These are phyloP conservation scores for Formicarius rufipectus DNA, from an alignment of 2,113 vertebrate genomes.

Conservation along the genomic window DNA sequence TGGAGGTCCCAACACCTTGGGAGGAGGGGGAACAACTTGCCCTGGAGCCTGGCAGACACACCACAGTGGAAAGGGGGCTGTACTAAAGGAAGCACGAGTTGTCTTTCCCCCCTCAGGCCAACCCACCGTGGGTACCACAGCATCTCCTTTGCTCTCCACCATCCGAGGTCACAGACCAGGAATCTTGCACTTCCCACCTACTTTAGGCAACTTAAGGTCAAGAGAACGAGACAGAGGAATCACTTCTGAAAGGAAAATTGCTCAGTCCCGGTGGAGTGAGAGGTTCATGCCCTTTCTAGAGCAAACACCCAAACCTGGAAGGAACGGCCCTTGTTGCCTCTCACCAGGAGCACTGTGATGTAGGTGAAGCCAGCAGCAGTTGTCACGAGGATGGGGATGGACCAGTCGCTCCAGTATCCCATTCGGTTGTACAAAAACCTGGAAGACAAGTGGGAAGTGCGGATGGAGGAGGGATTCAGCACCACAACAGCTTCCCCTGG, in stretches of 20 bases:
- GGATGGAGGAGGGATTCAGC: neutral
- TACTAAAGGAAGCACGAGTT: neutral
- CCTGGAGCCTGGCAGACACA: too few species aligned
- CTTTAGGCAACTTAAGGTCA: neutral
- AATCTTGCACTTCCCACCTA: neutral
- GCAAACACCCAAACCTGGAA: neutral
- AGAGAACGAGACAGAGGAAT: neutral
- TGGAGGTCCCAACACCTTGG: neutral
- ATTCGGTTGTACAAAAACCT: slow-evolving; percentile 93
- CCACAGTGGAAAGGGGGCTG: neutral
- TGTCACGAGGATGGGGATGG: slow-evolving; percentile 85
- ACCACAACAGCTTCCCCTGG: neutral
- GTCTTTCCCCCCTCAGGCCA: neutral
- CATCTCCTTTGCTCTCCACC: neutral
- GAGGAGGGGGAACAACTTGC: neutral
- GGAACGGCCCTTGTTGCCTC: neutral
- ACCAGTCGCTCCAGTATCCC: slow-evolving; percentile 94
- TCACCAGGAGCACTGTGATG: slow-evolving; percentile 87
- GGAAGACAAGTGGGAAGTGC: neutral
- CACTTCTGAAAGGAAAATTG: neutral
- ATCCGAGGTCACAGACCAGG: neutral
- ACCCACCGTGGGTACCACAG: neutral
- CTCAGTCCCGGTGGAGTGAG: neutral
- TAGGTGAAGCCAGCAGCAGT: slow-evolving; percentile 89
- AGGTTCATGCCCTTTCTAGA: neutral